Conservation (phyloP, 2,888 invertebrate species). For the Dorcus parallelipipedus region DNA sequence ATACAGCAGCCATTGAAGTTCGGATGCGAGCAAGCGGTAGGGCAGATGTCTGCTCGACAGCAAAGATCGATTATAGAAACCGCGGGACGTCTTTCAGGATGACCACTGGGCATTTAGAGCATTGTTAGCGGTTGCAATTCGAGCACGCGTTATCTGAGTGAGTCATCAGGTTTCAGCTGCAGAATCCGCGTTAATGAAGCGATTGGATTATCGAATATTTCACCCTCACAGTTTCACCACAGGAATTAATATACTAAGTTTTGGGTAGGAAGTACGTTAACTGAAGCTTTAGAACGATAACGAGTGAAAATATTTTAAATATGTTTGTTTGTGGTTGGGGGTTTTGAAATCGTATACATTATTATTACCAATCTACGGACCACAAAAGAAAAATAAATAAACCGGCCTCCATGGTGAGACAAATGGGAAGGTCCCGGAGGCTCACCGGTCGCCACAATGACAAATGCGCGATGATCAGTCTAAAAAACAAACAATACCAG, state of each 20-base stretch:
- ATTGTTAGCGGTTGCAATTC: constrained; percentile 37
- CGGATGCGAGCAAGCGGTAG: neutral
- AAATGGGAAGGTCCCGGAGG: constrained; percentile 18
- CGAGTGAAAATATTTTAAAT: too few species aligned
- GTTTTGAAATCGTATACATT: too few species aligned
- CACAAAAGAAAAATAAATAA: constrained; percentile 1
- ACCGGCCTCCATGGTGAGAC: constrained; percentile 17
- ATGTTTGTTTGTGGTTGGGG: too few species aligned
- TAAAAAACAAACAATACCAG: constrained; percentile 13
- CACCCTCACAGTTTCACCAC: too few species aligned
- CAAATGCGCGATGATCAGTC: constrained; percentile 14
- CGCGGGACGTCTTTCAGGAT: constrained; percentile 45
- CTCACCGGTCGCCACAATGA: constrained; percentile 11
- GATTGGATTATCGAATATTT: constrained; percentile 4
- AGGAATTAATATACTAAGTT: too few species aligned
- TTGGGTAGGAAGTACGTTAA: too few species aligned
- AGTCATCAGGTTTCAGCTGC: constrained; percentile 46
- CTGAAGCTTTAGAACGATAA: too few species aligned
- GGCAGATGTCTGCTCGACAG: constrained; percentile 18
- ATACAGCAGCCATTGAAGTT: constrained; percentile 15
- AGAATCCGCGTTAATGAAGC: constrained; percentile 31
- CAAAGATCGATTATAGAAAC: constrained; percentile 44
- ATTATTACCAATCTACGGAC: neutral
- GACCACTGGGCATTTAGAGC: constrained; percentile 45
- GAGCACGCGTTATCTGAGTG: constrained; percentile 42